phyloP scores from a whole-genome alignment of 1,140 invertebrate genomes.

The Chrysoperla carnea region DNA sequence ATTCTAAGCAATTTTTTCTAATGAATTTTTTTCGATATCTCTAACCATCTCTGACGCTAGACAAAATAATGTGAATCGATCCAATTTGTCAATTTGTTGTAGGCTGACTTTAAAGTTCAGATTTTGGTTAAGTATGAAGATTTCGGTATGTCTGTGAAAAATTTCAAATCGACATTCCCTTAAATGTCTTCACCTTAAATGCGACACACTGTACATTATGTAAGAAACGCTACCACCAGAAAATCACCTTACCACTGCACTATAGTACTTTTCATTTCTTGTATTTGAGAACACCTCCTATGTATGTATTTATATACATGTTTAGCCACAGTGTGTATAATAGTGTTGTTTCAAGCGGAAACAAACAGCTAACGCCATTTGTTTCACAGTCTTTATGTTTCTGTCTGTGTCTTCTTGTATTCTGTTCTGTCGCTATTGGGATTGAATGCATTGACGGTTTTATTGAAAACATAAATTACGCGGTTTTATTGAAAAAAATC shows the following conservation, averaged over 20 bases:
- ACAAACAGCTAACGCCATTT: neutral
- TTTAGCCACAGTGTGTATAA: neutral
- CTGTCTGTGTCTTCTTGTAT: neutral
- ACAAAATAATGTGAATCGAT: too few species aligned
- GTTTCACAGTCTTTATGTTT: neutral
- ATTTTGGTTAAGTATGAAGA: too few species aligned
- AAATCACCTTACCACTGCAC: too few species aligned
- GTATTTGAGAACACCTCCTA: neutral
- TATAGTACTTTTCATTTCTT: neutral
- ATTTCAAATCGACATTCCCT: too few species aligned
- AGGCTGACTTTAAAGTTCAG: too few species aligned
- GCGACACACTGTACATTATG: neutral
- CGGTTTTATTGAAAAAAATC: neutral
- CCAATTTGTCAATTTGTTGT: too few species aligned
- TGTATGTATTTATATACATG: neutral
- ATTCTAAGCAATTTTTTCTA: too few species aligned
- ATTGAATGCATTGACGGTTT: neutral
- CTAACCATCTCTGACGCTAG: too few species aligned
- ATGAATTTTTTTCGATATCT: too few species aligned
- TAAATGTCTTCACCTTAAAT: too few species aligned
- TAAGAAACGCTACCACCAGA: too few species aligned
- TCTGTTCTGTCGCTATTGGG: neutral
- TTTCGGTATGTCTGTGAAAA: too few species aligned
- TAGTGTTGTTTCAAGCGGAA: neutral
- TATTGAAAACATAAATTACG: neutral